Evolutionary conservation across 2,888 invertebrate species (phyloP), one percentile per base, ranked within the genome.

Genomic region (Oxyteleia sp.): DNA sequence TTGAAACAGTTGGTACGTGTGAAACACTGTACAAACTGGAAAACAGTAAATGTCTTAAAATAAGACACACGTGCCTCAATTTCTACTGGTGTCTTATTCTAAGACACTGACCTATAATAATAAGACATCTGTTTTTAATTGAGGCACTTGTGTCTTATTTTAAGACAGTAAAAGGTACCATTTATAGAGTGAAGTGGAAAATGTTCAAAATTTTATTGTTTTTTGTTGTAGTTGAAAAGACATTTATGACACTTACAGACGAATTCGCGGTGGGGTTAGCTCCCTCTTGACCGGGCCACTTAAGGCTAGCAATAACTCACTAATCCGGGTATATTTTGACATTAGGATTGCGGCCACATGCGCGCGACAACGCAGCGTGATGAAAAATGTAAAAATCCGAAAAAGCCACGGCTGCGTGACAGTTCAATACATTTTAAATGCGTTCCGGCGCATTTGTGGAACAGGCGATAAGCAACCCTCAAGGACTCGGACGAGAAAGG

Each of bases 401-500:
- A 87, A 91, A 91, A 88, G 83, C 89, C 90, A 87, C 88, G 85
- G 87, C 79, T 84, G 89, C 91, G 89, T 93, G 93, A 93, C 93
- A 92, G 92, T 93, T 92, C 93, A 92, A 93, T 93, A 93, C 93
- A 93, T 93, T 93, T 93, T 93, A 93, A 93, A 93, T 93, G 93
- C 91, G 92, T 92, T 92, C 90, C 92, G 90, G 89, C 90, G 92
- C 90, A 92, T 93, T 93, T 93, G 91, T 86, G 90, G 88, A 86
- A 82, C 84, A 84, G 83, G 85, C 90, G 90, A 90, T 91, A 90
- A 91, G 90, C 89, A 87, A 87, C 87, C 76, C 79, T 75, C 83
- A 61, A 84, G 79, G 55, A 78, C 83, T 78, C 64, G 68, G 79
- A 75, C 74, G 84, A 61, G 45, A 80, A 85, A 84, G 57, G 84